Evolutionary conservation across 1,140 invertebrate genomes (phyloP), one percentile per base, ranked within the genome.

Genomic region (Cydia fagiglandana): DNA sequence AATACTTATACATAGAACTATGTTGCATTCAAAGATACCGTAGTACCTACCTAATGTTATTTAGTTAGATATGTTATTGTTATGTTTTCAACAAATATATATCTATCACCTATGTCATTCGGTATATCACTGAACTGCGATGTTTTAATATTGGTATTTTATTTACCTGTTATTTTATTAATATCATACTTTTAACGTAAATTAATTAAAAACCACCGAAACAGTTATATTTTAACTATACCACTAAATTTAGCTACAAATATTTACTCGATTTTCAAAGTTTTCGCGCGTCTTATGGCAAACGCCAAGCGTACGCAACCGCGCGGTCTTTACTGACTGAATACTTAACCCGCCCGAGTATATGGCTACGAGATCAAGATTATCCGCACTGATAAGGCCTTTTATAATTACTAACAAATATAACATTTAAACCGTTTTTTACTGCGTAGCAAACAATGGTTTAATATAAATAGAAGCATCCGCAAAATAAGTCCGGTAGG

Each of bases 381-480:
- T 70, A 70, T 70, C 66, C 66, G 34, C 38, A 70, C 34, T 70
- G 66, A 70, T 70, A 70, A 70, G 30, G 34, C 34, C 66, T 70
- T 70, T 45, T 70, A 41, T 70, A 70, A 70, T 70, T 70, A 70
- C 38, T 17, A 70, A 70, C 66, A 38, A 70, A 70, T 70, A 70
- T 70, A 70, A 70, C 66, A 70, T 70, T 70, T 70, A 45, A 70
- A 17, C n/a, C n/a, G 34, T 70, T 70, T 70, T 70, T 70, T 70
- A 70, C 66, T 70, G n/a, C 5, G 17, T 10, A 64, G 1, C 66
- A 70, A 6, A 70, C 66, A 70, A 70, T 70, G 17, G 38, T 20
- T 70, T 70, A 20, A 47, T 47, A 47, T 47, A 2, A n/a, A 38
- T 34, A 34, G 64, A 68, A n/a, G 64, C 30, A 70, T 45, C 66